Evolutionary conservation across 2,888 invertebrate species (phyloP).

Genomic region (Drosophila mettleri): DNA sequence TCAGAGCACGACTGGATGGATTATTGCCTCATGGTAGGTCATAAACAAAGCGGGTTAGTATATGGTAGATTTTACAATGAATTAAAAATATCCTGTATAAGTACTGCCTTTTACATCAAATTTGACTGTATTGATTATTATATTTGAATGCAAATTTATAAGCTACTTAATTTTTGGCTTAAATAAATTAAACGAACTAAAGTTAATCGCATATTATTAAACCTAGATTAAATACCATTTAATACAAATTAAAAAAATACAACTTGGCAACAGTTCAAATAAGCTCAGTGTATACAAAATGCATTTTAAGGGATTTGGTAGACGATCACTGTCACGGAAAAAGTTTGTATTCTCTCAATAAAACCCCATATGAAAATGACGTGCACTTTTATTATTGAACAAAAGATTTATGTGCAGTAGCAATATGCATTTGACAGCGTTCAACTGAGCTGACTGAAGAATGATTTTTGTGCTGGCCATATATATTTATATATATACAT

Average conservation of each 20-base stretch:
- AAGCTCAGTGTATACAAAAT: neutral
- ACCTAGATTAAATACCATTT: neutral
- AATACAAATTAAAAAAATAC: too few species aligned
- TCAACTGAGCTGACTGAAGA: conserved; percentile 38
- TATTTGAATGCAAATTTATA: neutral
- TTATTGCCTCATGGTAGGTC: conserved; percentile 23
- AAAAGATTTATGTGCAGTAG: conserved; percentile 63
- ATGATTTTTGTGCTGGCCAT: conserved; percentile 42
- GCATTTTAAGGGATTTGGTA: neutral
- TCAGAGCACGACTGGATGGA: conserved; percentile 24
- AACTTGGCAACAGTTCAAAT: too few species aligned
- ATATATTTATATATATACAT: neutral
- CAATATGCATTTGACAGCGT: conserved; percentile 73
- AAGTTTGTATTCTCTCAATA: conserved; percentile 35
- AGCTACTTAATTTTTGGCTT: neutral
- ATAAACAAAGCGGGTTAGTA: conserved; percentile 28
- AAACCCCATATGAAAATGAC: conserved; percentile 38
- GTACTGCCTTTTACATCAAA: neutral
- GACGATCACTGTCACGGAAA: conserved; percentile 3
- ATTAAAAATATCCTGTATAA: too few species aligned
- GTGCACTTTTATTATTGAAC: conserved; percentile 50
- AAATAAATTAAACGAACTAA: neutral
- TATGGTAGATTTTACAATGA: conserved; percentile 12
- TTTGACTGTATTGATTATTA: neutral
- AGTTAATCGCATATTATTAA: neutral